Conservation (phyloP, 53 echinoderm and acorn worm species). For the Stichopus horrens region DNA sequence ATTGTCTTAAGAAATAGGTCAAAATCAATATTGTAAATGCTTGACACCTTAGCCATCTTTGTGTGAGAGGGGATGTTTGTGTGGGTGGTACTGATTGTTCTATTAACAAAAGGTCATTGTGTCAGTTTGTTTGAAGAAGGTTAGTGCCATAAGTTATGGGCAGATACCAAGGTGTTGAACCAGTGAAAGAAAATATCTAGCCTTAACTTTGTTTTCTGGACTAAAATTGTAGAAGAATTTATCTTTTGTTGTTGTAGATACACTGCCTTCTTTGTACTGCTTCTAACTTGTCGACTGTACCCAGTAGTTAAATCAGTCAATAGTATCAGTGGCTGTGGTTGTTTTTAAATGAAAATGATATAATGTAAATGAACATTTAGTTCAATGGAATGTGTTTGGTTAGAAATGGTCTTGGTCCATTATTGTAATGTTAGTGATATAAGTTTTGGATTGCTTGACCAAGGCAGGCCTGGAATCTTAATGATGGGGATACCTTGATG, state of each 20-base stretch:
- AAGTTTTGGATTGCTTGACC: too few species aligned
- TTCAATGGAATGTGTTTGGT: too few species aligned
- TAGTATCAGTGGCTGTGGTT: too few species aligned
- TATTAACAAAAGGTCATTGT: neutral
- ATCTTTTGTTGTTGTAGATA: neutral
- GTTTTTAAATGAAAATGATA: too few species aligned
- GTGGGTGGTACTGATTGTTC: constrained; percentile 5
- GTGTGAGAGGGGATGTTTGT: constrained; percentile 4
- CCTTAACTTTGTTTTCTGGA: neutral
- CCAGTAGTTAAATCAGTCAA: too few species aligned
- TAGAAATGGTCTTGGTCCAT: too few species aligned
- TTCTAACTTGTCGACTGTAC: too few species aligned
- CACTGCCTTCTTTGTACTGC: neutral
- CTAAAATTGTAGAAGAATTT: neutral
- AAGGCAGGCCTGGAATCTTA: too few species aligned
- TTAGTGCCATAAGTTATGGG: neutral
- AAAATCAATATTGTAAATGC: neutral
- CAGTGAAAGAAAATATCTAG: neutral
- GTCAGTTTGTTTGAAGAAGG: constrained; percentile 26
- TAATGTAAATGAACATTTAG: too few species aligned
- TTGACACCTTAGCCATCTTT: neutral
- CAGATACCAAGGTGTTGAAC: constrained; percentile 11
- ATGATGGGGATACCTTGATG: too few species aligned
- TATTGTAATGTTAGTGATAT: too few species aligned
- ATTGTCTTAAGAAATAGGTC: constrained; percentile 4